phyloP scores from a whole-genome alignment of 2,888 invertebrate species.

The Tortrix viridana region DNA sequence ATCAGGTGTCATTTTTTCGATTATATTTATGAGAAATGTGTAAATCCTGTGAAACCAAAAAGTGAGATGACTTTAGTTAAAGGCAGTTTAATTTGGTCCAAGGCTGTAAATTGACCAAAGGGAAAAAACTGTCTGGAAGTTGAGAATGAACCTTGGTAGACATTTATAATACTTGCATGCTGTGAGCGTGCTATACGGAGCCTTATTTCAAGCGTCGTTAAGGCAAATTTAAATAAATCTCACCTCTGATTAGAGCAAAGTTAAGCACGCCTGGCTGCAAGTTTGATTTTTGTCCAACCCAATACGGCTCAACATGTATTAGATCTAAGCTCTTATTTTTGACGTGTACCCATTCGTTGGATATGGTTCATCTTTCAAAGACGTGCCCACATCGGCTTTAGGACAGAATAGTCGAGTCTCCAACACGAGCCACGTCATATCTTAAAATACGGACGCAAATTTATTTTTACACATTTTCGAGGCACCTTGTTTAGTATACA shows the following conservation, averaged over 20 bases:
- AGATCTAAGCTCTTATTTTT: constrained; percentile 6
- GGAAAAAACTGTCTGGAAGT: neutral
- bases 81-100: constrained; percentile 2
- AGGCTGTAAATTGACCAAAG: constrained; percentile 13
- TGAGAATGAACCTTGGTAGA: neutral
- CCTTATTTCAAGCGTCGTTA: neutral
- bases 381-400: constrained; percentile 7
- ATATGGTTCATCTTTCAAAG: constrained; percentile 14
- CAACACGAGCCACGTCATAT: constrained; percentile 60
- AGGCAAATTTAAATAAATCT: too few species aligned
- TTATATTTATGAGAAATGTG: constrained; percentile 8
- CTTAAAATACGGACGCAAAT: constrained; percentile 60
- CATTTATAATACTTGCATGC: too few species aligned
- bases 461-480: constrained; percentile 76
- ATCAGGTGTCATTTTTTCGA: constrained; percentile 7
- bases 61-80: constrained; percentile 8
- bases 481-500: constrained; percentile 76
- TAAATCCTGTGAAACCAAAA: constrained; percentile 15
- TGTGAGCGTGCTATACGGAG: neutral
- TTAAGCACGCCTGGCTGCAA: constrained; percentile 3
- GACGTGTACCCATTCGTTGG: constrained; percentile 10
- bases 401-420: constrained; percentile 49
- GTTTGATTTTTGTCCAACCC: neutral
- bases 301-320: constrained; percentile 5
- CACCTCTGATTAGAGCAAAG: neutral